These are phyloP conservation scores for Neogale vison DNA, from an alignment of 2,113 vertebrate species.

Conservation along the genomic window DNA sequence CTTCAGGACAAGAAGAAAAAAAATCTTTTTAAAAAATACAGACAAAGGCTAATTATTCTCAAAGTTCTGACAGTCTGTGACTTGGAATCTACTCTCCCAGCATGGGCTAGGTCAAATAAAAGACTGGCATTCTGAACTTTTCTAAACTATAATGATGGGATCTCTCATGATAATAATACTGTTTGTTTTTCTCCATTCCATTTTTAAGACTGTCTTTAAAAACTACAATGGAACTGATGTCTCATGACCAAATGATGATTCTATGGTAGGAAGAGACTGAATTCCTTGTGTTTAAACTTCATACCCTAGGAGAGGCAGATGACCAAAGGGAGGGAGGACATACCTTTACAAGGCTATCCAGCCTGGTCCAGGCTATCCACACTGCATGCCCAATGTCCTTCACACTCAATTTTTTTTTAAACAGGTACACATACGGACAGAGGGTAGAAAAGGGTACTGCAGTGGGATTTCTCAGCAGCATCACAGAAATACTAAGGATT, in stretches of 20 bases:
- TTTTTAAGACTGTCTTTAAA: constrained; percentile 15
- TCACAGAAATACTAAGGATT: constrained; percentile 10
- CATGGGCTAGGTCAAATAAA: background rate
- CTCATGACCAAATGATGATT: constrained; percentile 8
- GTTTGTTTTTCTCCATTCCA: background rate
- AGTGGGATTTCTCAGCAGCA: background rate
- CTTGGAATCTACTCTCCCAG: background rate
- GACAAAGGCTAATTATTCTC: background rate
- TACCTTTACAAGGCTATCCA: background rate
- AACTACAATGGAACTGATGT: background rate
- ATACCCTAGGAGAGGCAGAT: background rate
- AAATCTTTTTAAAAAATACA: constrained; percentile 5
- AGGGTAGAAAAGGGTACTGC: background rate
- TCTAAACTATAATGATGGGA: background rate
- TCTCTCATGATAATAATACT: background rate
- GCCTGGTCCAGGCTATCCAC: background rate
- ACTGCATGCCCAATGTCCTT: background rate
- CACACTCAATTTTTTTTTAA: background rate
- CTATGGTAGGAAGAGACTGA: background rate
- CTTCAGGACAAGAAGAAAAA: constrained; percentile 20
- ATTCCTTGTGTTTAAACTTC: background rate
- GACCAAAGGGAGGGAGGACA: background rate
- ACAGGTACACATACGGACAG: background rate
- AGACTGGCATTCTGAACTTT: background rate
- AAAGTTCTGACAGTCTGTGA: constrained; percentile 11